A percentile compares a stretch with the other conserved stretches of the same genome.
Evolutionary conservation across 1,140 invertebrate genomes (phyloP).

Genomic region (Ooceraea biroi): DNA sequence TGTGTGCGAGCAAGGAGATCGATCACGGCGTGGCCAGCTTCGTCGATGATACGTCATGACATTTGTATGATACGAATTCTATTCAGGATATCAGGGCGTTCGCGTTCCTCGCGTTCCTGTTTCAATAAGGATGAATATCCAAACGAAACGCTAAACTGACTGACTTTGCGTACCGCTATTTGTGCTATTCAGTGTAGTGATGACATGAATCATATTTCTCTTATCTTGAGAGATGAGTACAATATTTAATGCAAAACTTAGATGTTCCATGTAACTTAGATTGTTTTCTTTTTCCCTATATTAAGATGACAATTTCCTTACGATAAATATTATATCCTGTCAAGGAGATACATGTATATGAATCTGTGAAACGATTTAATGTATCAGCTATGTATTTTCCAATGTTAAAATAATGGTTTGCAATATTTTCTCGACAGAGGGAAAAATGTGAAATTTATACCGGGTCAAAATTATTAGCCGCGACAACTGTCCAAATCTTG

Average conservation of each 20-base stretch:
- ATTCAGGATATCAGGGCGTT: conserved; percentile 39
- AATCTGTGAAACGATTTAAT: background rate
- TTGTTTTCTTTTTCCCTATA: no score
- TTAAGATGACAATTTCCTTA: no score
- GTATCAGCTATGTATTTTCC: background rate
- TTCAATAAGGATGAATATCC: conserved; percentile 34
- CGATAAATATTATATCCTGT: no score
- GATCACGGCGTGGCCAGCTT: conserved; percentile 19
- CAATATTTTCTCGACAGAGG: no score
- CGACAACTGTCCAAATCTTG: background rate
- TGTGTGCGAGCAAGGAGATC: background rate
- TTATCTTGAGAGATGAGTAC: background rate
- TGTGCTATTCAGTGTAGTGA: background rate
- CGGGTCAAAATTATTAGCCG: background rate
- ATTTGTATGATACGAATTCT: conserved; percentile 54
- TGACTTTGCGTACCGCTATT: background rate
- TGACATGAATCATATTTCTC: background rate
- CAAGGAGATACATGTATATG: no score
- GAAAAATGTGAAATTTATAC: no score
- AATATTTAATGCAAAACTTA: background rate
- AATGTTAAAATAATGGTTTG: background rate
- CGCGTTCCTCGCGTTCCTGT: conserved; percentile 33
- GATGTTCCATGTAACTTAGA: no score
- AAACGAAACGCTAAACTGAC: conserved; percentile 6
- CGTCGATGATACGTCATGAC: conserved; percentile 50